phyloP scores from a whole-genome alignment of 1,140 invertebrate species.

The Cydia pomonella region DNA sequence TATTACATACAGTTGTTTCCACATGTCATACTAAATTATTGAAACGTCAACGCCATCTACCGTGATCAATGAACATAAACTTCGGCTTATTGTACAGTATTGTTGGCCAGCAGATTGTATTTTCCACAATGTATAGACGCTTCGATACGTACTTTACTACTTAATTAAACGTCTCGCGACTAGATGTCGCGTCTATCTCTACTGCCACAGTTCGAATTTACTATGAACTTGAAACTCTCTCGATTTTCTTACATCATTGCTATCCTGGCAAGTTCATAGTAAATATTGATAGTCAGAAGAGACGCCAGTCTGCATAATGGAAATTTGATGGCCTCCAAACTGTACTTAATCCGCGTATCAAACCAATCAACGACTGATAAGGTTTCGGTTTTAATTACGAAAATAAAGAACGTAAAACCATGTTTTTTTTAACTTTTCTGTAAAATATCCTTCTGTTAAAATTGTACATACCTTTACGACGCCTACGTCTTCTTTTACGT shows the following conservation, averaged over 20 bases:
- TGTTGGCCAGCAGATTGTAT: not conserved
- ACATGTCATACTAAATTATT: no score
- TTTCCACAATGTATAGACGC: not conserved
- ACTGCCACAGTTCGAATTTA: not conserved
- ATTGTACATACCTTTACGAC: constrained; percentile 41
- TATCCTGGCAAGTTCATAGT: constrained; percentile 18
- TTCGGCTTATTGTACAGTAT: not conserved
- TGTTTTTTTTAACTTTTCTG: no score
- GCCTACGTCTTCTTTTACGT: constrained; percentile 38
- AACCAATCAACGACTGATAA: not conserved
- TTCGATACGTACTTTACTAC: not conserved
- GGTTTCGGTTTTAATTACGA: not conserved
- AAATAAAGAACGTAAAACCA: no score
- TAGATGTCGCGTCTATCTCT: not conserved
- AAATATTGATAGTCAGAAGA: not conserved
- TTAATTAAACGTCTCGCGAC: not conserved
- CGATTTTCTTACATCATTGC: constrained; percentile 2
- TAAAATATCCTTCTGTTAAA: not conserved
- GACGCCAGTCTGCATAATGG: not conserved
- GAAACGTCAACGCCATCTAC: constrained; percentile 7
- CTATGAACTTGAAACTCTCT: not conserved
- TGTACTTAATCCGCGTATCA: not conserved
- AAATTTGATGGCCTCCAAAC: not conserved
- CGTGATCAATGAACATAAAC: not conserved
- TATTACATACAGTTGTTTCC: no score